phyloP scores from a whole-genome alignment of 2,113 vertebrate species.

The Channa maculata region DNA sequence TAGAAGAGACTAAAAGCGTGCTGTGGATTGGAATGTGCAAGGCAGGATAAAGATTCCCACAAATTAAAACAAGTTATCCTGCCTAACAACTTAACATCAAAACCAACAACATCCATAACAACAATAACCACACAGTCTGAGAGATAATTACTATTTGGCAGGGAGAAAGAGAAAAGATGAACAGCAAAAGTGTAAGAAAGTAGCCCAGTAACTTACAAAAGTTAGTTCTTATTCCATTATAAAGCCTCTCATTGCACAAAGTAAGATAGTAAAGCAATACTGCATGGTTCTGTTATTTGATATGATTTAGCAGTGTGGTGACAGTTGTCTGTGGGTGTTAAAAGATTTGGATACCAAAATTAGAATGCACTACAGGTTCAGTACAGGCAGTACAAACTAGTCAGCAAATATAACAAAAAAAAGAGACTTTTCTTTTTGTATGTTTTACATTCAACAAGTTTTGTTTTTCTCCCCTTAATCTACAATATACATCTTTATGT shows the following conservation, averaged over 20 bases:
- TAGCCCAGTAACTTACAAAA: constrained; percentile 45
- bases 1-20: constrained; percentile 28
- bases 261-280: constrained; percentile 74
- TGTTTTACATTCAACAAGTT: constrained; percentile 84
- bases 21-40: constrained; percentile 81
- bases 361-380: constrained; percentile 52
- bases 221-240: constrained; percentile 63
- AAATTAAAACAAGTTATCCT: constrained; percentile 49
- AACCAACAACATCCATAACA: constrained; percentile 39
- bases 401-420: constrained; percentile 62
- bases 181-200: constrained; percentile 30
- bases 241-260: constrained; percentile 78
- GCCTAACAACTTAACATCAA: constrained; percentile 62
- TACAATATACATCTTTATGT: constrained; percentile 78
- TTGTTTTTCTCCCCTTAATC: constrained; percentile 72
- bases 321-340: constrained; percentile 54
- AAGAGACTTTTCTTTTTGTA: constrained; percentile 65
- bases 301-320: constrained; percentile 66
- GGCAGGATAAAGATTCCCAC: constrained; percentile 61
- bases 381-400: constrained; percentile 66
- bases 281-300: constrained; percentile 68
- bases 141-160: constrained; percentile 52
- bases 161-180: constrained; percentile 42
- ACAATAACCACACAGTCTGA: constrained; percentile 34
- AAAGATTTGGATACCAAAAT: constrained; percentile 60